phyloP scores from a whole-genome alignment of 1,140 invertebrate genomes.

The Mylabris phalerata region DNA sequence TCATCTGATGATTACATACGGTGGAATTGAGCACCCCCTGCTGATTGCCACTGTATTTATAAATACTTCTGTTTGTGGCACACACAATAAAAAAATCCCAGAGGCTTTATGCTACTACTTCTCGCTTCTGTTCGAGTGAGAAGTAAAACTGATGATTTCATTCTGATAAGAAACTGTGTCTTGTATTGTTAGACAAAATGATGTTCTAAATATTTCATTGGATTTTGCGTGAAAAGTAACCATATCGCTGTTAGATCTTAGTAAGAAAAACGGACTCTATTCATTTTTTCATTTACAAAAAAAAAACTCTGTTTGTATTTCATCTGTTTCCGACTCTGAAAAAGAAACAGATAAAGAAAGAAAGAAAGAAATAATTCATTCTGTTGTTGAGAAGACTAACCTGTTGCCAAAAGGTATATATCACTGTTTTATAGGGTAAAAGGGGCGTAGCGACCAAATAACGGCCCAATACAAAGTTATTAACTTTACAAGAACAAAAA shows the following conservation, averaged over 20 bases:
- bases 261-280: too few species aligned
- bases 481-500: conserved; percentile 20
- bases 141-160: too few species aligned
- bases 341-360: background rate
- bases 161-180: too few species aligned
- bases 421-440: too few species aligned
- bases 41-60: conserved; percentile 19
- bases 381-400: too few species aligned
- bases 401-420: too few species aligned
- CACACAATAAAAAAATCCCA: too few species aligned
- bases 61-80: conserved; percentile 18
- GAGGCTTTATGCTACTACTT: too few species aligned
- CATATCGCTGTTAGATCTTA: conserved; percentile 16
- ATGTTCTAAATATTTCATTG: conserved; percentile 11
- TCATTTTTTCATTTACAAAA: background rate
- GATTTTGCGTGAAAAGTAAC: conserved; percentile 11
- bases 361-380: too few species aligned
- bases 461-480: conserved; percentile 19
- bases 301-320: conserved; percentile 11
- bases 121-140: too few species aligned
- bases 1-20: conserved; percentile 16
- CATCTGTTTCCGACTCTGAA: conserved; percentile 7
- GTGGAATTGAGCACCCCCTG: conserved; percentile 15
- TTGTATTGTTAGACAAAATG: conserved; percentile 10
- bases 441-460: background rate